Percentiles rank a stretch among this genome's conserved stretches.
These are phyloP conservation scores for Leucoraja erinaceus DNA, from an alignment of 2,113 vertebrate genomes.

Conservation along the genomic window DNA sequence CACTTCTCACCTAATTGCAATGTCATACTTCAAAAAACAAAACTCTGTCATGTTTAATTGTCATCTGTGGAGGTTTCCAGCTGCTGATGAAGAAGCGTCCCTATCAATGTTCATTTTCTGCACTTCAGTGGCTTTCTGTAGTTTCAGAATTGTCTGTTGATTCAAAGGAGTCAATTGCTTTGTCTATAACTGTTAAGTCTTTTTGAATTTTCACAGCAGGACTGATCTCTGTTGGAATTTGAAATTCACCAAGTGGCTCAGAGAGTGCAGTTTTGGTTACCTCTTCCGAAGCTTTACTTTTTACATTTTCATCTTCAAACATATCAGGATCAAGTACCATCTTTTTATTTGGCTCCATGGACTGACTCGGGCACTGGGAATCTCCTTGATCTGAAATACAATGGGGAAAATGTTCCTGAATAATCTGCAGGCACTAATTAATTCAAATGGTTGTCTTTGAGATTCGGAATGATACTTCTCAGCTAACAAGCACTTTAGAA, in stretches of 20 bases:
- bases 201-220: background rate
- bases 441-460: background rate
- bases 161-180: background rate
- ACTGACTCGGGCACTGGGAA: background rate
- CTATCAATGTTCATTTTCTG: background rate
- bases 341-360: conserved; percentile 35
- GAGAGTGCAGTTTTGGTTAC: background rate
- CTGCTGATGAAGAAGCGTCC: background rate
- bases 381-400: conserved; percentile 23
- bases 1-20: background rate
- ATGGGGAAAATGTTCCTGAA: background rate
- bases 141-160: background rate
- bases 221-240: background rate
- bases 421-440: background rate
- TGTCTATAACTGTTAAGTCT: background rate
- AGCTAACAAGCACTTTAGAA: background rate
- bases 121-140: background rate
- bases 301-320: conserved; percentile 41
- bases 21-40: background rate
- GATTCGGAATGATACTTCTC: background rate
- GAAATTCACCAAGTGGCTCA: background rate
- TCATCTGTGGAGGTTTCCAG: background rate
- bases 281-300: conserved; percentile 33
- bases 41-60: background rate
- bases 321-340: conserved; percentile 10